Evolutionary conservation across 23 tunicate genomes (phyloP), one percentile per base, ranked within the genome.

Genomic region (Halocynthia aurantium): DNA sequence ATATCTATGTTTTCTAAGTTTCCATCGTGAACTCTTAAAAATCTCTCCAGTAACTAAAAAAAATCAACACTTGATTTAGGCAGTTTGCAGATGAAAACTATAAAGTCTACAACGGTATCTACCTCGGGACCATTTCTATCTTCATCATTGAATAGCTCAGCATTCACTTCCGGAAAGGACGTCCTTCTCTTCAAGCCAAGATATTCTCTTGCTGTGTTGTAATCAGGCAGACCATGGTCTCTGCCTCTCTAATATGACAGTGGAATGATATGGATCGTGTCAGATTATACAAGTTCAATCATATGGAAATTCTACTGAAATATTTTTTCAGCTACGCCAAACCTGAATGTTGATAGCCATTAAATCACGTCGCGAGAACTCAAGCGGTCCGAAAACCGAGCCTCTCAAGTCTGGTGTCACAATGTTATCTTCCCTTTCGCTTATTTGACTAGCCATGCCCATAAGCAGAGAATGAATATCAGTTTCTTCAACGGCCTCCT

Each of bases 371-470:
- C 96, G 72, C 15, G 86, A 75, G 57, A 90, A 90, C 20, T 90
- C 89, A 8, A 90, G 80, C 8, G 71, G 73, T 2, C 96, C 96
- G 53, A 84, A 84, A 67, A 84, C 89, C 54, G 52, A 52, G 53
- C 89, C 96, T 50, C 89, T 69, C 7, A 90, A 76, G 66, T 90
- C 96, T 6, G 89, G 89, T 10, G 89, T 84, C 15, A 90, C 81
- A 51, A 90, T 84, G 78, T 84, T 84, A 82, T 90, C 96, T 52
- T 90, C 96, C 22, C 86, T 56, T 44, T 90, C 96, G 58, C 81
- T 72, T 11, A 90, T 71, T 66, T 90, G 96, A 71, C 89, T 84
- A 5, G 89, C 89, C 96, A 90, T 90, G n/a, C 96, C 96, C 96
- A 90, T 90, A 56, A 90, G 69, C 69, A 90, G 56, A 6, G 75